phyloP scores from a whole-genome alignment of 2,797 vertebrate genomes.

The Neopelma chrysocephalum region DNA sequence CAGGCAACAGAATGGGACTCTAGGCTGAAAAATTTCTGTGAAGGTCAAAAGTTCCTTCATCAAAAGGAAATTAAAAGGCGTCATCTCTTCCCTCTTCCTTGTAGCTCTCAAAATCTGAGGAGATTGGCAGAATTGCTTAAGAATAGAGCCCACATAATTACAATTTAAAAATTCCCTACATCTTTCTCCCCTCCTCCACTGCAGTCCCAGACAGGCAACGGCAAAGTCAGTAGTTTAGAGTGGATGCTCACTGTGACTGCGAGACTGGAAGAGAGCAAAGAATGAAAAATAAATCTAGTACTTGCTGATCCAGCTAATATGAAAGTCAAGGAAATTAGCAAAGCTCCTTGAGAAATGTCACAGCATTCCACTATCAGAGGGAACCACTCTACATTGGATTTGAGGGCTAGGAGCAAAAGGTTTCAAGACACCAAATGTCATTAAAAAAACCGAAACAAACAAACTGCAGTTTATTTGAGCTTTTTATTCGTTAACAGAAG shows the following conservation, averaged over 20 bases:
- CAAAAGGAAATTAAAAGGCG: not conserved
- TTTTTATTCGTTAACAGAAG: not conserved
- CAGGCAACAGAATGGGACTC: not conserved
- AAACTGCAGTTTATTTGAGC: not conserved
- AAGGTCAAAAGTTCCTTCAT: not conserved
- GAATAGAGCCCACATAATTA: not conserved
- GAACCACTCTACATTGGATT: not conserved
- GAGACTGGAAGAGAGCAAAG: not conserved
- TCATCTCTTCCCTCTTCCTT: not conserved
- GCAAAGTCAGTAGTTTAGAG: not conserved
- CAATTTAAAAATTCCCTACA: not conserved
- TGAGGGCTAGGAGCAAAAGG: not conserved
- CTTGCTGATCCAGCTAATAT: constrained; percentile 51
- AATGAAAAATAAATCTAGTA: not conserved
- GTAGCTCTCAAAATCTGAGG: not conserved
- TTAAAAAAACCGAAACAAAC: not conserved
- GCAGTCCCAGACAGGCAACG: not conserved
- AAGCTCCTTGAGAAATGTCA: constrained; percentile 49
- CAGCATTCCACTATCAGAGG: not conserved
- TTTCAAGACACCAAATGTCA: not conserved
- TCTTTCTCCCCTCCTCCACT: not conserved
- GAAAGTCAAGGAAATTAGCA: constrained; percentile 53
- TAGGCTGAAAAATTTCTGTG: not conserved
- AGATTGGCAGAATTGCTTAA: not conserved
- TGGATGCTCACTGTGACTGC: not conserved